phyloP scores from a whole-genome alignment of 1,140 invertebrate genomes.

The Drosophila kepulauana region DNA sequence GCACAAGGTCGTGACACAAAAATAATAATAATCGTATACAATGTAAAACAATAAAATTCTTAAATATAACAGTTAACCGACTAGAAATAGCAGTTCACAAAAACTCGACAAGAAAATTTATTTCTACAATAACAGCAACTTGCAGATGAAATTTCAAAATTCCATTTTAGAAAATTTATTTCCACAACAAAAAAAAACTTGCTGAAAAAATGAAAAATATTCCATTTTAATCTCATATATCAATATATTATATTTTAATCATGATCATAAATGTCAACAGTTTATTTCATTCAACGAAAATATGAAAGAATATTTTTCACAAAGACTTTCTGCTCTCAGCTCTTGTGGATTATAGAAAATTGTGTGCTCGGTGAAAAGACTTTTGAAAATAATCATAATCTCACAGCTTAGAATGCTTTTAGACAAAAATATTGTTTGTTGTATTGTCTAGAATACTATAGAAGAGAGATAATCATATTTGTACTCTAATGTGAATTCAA shows the following conservation, averaged over 20 bases:
- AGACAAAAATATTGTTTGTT: not conserved
- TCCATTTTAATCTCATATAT: not conserved
- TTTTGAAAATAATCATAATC: not conserved
- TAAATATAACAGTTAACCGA: no score
- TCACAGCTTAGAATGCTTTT: not conserved
- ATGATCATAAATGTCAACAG: not conserved
- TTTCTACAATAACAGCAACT: no score
- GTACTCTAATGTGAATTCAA: no score
- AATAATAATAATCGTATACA: not conserved
- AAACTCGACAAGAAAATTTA: no score
- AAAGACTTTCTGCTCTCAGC: not conserved
- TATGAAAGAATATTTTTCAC: not conserved
- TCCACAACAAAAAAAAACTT: no score
- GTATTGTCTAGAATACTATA: no score
- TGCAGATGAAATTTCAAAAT: no score
- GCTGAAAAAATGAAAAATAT: no score
- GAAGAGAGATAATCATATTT: no score
- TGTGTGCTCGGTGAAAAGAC: not conserved
- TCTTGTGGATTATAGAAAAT: not conserved
- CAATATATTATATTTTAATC: not conserved
- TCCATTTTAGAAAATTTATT: not conserved
- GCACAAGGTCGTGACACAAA: slow-evolving; percentile 6
- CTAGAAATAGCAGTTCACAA: no score
- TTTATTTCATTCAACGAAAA: not conserved
- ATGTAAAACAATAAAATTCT: no score